phyloP scores from a whole-genome alignment of 2,113 vertebrate species.

The Thalassarche chlororhynchos region DNA sequence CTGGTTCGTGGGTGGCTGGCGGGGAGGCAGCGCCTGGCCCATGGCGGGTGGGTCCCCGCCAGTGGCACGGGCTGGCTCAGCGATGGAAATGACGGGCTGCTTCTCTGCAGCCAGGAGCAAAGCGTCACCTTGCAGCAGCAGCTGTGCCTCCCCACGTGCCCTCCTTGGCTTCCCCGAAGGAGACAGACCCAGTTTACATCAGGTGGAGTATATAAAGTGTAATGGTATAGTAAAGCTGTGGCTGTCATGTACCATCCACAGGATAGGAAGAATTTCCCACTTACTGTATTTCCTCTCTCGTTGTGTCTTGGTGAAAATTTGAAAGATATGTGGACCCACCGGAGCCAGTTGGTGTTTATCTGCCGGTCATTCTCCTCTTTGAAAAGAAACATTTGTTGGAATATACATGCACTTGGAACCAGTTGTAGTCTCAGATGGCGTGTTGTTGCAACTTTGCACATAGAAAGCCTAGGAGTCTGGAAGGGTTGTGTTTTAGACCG shows the following conservation, averaged over 20 bases:
- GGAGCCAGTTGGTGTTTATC: background rate
- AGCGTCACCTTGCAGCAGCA: background rate
- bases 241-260: background rate
- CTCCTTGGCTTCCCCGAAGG: background rate
- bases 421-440: background rate
- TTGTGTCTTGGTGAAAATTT: background rate
- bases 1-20: background rate
- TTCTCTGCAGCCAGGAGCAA: background rate
- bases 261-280: background rate
- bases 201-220: fast-evolving
- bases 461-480: background rate
- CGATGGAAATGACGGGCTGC: fast-evolving
- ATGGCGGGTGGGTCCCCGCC: background rate
- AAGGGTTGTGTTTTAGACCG: background rate
- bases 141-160: fast-evolving
- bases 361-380: background rate
- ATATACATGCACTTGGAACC: background rate
- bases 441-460: background rate
- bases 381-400: background rate
- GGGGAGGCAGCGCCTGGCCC: background rate
- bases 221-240: background rate
- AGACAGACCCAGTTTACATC: fast-evolving
- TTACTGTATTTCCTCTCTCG: background rate
- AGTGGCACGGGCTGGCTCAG: background rate
- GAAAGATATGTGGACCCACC: background rate